These are phyloP conservation scores for Rosalia funebris DNA, from an alignment of 2,888 invertebrate genomes.

Conservation along the genomic window DNA sequence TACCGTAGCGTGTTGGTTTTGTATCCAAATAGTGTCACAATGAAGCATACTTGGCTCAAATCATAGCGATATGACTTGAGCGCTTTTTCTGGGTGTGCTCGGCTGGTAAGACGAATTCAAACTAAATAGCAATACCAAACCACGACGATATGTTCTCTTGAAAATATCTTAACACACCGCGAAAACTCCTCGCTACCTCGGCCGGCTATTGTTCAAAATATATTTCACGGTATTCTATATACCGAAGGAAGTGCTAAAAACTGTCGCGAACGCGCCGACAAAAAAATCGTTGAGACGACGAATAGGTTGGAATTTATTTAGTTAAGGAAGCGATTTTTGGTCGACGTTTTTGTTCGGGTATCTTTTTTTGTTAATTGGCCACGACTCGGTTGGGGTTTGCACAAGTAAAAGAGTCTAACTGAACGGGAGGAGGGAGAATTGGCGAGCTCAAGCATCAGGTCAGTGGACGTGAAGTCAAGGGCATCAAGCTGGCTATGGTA, in stretches of 20 bases:
- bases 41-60: conserved; percentile 30
- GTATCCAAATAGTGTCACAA: conserved; percentile 32
- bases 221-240: no score
- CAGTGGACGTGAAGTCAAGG: conserved; percentile 64
- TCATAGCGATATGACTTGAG: conserved; percentile 25
- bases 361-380: conserved; percentile 20
- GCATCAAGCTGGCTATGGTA: conserved; percentile 57
- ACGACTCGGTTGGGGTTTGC: conserved; percentile 39
- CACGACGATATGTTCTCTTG: conserved; percentile 21
- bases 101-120: conserved; percentile 26
- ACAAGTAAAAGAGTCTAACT: conserved; percentile 43
- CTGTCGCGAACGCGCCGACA: background rate
- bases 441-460: conserved; percentile 58
- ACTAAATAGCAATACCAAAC: conserved; percentile 32
- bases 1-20: conserved; percentile 31
- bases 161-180: conserved; percentile 29
- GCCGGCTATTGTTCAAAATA: conserved; percentile 32
- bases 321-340: conserved; percentile 21
- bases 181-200: conserved; percentile 28
- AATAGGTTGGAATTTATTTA: conserved; percentile 9
- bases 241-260: no score
- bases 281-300: background rate
- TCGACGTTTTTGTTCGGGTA: conserved; percentile 9
- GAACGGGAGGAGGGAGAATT: conserved; percentile 48
- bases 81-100: conserved; percentile 25